A percentile compares a stretch with the other conserved stretches of the same genome.
phyloP scores from a whole-genome alignment of 2,888 invertebrate species.

The Agrotis segetum region DNA sequence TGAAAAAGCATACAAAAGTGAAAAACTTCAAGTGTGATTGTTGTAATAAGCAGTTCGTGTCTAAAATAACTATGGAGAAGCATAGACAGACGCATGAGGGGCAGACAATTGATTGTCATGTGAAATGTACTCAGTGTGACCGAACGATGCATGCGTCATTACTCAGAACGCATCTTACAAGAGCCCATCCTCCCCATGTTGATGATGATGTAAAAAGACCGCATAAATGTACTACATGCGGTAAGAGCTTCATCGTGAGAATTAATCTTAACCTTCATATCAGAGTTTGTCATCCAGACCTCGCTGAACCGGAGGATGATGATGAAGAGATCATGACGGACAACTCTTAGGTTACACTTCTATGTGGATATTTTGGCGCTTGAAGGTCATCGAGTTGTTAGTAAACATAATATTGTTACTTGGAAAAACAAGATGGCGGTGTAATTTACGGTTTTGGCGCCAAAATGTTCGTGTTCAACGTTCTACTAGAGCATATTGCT shows the following conservation, averaged over 20 bases:
- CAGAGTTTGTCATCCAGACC: conserved; percentile 86
- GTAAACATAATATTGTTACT: conserved; percentile 3
- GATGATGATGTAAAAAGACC: conserved; percentile 88
- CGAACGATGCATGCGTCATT: conserved; percentile 86
- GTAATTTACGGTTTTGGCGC: background rate
- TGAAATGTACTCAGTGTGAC: conserved; percentile 87
- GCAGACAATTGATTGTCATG: conserved; percentile 86
- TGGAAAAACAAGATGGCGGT: background rate
- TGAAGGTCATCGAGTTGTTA: background rate
- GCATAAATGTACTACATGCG: conserved; percentile 86
- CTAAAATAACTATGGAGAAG: conserved; percentile 89
- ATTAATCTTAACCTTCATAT: conserved; percentile 88
- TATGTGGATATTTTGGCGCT: conserved; percentile 1
- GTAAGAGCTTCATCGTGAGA: conserved; percentile 87
- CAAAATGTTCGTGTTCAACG: background rate
- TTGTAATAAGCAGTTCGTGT: conserved; percentile 86
- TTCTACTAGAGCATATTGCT: conserved; percentile 75
- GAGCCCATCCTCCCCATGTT: conserved; percentile 81
- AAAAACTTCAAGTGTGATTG: conserved; percentile 89
- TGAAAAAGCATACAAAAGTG: conserved; percentile 89
- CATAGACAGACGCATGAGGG: conserved; percentile 86
- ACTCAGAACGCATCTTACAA: conserved; percentile 81
- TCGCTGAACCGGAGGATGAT: conserved; percentile 87
- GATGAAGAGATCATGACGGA: conserved; percentile 89
- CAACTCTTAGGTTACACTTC: conserved; percentile 79